phyloP scores from a whole-genome alignment of 2,113 vertebrate species.

The Acanthisitta chloris region DNA sequence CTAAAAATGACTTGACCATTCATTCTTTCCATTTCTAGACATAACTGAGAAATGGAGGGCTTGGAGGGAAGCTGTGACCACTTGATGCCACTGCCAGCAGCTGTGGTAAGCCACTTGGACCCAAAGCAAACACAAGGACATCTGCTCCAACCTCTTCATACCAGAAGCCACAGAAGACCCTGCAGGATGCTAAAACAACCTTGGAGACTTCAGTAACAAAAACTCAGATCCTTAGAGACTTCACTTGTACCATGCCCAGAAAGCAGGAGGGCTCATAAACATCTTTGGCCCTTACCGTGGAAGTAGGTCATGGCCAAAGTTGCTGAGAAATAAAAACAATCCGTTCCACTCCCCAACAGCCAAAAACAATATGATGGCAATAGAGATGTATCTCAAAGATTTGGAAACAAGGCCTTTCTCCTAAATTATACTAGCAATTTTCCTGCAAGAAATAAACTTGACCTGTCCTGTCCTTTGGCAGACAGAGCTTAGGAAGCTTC shows the following conservation, averaged over 20 bases:
- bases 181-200: background rate
- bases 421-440: background rate
- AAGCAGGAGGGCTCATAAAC: background rate
- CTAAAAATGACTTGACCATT: background rate
- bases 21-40: slow-evolving; percentile 6
- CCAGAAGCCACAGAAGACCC: background rate
- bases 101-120: background rate
- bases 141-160: background rate
- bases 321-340: background rate
- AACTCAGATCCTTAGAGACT: background rate
- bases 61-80: background rate
- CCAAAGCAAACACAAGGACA: background rate
- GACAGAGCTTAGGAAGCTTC: background rate
- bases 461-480: background rate
- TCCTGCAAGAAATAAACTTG: background rate
- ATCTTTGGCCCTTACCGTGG: background rate
- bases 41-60: background rate
- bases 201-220: background rate
- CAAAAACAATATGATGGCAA: background rate
- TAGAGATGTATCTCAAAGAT: background rate
- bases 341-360: background rate
- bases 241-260: background rate
- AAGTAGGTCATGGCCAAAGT: background rate
- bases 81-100: background rate
- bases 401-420: background rate